Evolutionary conservation across 2,113 vertebrate genomes (phyloP), one percentile per base, ranked within the genome.

Genomic region (Hypanus sabinus): DNA sequence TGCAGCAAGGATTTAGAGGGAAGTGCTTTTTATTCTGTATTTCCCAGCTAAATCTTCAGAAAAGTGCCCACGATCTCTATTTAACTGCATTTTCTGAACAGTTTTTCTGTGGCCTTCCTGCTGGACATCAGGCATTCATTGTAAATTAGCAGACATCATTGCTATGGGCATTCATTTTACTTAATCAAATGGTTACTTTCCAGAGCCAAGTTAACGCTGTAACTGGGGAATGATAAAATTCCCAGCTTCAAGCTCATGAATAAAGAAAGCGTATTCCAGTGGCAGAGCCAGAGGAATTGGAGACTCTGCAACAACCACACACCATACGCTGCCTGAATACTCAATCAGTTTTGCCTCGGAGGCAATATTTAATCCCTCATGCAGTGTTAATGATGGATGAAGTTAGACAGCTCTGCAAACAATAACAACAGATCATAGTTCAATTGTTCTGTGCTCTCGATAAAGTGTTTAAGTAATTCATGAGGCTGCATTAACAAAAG

Each of bases 371-470:
- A 90, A 36, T 90, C 85, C 85, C 85, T 33, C 12, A 65, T 65
- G 60, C 16, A 68, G 60, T 90, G 30, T 65, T 90, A 90, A 90
- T n/a, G 85, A 68, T 90, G 85, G 30, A 90, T 90, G n/a, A 90
- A 65, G 16, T 60, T 65, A 65, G 85, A 90, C 85, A 90, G 85
- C 9, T 27, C 11, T 60, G 22, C 46, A 87, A 87, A 87, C 57
- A 88, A 88, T 68, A 68, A 33, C 60, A 68, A 20, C 60, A 90
- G 85, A 90, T n/a, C 8, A 18, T 20, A 33, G 60, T 90, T 65
- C n/a, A 90, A 90, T 90, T 65, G n/a, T 90, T 90, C n/a, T 8
- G 85, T 65, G 62, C 30, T 33, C 85, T 68, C 14, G n/a, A 20
- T 33, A 62, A 88, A 60, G 60, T 90, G 16, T 33, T 90, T 90